Percentiles rank a stretch among this genome's conserved stretches.
Conservation (phyloP, 2,888 invertebrate species). For the Odontocolon sp. region DNA sequence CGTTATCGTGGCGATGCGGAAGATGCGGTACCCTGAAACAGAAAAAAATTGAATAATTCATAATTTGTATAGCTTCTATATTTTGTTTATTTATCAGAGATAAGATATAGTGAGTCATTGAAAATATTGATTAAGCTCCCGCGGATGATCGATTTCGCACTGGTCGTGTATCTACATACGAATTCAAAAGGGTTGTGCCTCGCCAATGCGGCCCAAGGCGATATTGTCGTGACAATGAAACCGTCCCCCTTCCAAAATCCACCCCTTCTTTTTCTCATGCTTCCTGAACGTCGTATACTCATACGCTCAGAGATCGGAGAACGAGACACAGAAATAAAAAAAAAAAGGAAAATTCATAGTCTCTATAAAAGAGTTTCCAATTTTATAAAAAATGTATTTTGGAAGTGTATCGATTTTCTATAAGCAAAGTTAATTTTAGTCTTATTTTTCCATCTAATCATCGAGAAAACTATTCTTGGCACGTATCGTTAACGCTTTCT, state of each 20-base stretch:
- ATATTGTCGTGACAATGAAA: constrained; percentile 79
- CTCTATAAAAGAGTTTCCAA: neutral
- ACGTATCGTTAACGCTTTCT: neutral
- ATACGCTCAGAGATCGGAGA: constrained; percentile 19
- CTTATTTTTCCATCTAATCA: neutral
- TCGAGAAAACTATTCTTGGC: constrained; percentile 1
- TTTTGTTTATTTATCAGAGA: neutral
- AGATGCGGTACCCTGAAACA: constrained; percentile 76
- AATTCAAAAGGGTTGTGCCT: constrained; percentile 70
- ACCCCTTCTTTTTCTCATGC: constrained; percentile 22
- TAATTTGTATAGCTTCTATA: neutral
- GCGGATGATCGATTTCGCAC: constrained; percentile 50
- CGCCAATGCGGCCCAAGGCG: constrained; percentile 77
- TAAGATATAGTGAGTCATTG: neutral
- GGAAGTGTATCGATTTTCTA: neutral
- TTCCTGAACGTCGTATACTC: constrained; percentile 36
- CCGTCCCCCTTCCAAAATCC: constrained; percentile 38
- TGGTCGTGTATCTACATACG: constrained; percentile 60
- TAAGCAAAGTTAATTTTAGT: neutral
- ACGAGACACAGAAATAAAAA: constrained; percentile 26
- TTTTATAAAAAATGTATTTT: too few species aligned
- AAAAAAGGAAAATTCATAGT: constrained; percentile 21
- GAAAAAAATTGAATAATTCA: constrained; percentile 39
- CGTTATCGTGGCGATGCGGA: constrained; percentile 77
- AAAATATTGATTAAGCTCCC: too few species aligned